These are phyloP conservation scores for Silurus asotus DNA, from an alignment of 2,113 vertebrate species.

Conservation along the genomic window DNA sequence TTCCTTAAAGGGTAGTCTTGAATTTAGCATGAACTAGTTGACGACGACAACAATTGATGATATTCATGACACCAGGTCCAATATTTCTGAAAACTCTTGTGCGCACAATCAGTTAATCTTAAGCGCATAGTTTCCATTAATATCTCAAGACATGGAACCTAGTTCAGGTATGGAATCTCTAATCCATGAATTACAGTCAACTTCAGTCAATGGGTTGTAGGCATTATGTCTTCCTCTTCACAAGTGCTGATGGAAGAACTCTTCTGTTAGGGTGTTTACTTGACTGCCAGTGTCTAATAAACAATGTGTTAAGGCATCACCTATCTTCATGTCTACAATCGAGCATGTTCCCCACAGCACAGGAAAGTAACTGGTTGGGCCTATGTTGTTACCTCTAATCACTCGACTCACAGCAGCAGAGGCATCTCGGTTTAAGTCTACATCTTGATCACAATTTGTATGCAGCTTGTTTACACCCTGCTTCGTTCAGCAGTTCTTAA, in stretches of 20 bases:
- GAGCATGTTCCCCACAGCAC: background rate
- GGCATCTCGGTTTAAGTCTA: no score
- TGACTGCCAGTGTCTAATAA: background rate
- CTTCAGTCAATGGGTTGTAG: constrained; percentile 20
- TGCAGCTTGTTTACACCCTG: no score
- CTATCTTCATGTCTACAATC: background rate
- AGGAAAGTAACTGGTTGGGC: background rate
- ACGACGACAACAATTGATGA: no score
- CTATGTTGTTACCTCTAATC: background rate
- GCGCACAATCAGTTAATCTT: no score
- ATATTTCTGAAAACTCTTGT: no score
- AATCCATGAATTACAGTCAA: background rate
- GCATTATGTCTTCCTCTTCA: constrained; percentile 2
- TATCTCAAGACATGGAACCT: background rate
- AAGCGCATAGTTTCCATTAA: no score
- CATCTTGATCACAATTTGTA: no score
- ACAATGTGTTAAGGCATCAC: background rate
- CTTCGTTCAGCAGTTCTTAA: background rate
- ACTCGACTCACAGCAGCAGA: background rate
- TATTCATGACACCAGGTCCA: no score
- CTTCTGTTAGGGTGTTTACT: no score
- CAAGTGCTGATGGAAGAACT: no score
- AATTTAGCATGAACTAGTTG: constrained; percentile 4
- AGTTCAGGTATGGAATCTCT: constrained; percentile 6
- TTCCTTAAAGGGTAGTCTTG: constrained; percentile 24